These are phyloP conservation scores for Rhyacophila evoluta DNA, from an alignment of 2,888 invertebrate genomes.

Conservation along the genomic window DNA sequence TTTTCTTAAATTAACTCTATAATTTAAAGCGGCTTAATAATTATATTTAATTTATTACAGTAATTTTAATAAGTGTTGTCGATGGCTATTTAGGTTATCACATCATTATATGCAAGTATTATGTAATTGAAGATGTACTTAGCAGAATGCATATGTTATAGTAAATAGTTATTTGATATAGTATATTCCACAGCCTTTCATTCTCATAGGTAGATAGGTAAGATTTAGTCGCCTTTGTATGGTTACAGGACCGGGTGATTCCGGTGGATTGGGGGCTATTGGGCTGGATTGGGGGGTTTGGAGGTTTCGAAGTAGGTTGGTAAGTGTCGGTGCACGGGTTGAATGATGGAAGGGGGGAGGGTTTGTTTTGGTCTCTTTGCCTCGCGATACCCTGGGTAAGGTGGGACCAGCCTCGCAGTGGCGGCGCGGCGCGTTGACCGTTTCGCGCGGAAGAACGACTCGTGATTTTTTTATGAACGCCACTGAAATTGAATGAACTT, in stretches of 20 bases:
- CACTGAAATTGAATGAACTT: too few species aligned
- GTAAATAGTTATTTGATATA: too few species aligned
- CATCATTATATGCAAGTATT: too few species aligned
- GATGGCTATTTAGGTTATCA: too few species aligned
- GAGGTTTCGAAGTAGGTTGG: slow-evolving; percentile 23
- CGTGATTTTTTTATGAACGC: background rate
- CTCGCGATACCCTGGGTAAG: slow-evolving; percentile 63
- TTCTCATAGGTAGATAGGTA: too few species aligned
- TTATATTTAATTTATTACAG: too few species aligned
- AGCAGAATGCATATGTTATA: too few species aligned
- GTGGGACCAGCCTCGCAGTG: slow-evolving; percentile 53
- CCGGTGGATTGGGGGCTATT: background rate
- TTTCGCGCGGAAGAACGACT: background rate
- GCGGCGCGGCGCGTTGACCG: slow-evolving; percentile 19
- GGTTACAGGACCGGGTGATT: background rate
- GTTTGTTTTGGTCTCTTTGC: slow-evolving; percentile 72
- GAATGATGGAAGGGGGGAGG: slow-evolving; percentile 58
- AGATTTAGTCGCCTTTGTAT: background rate
- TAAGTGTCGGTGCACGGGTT: slow-evolving; percentile 51
- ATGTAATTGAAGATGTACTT: too few species aligned
- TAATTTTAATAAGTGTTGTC: too few species aligned
- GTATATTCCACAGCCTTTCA: too few species aligned
- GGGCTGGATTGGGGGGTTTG: slow-evolving; percentile 12
- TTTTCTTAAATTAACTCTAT: too few species aligned
- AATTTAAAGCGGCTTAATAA: too few species aligned